Conservation (phyloP, 2,888 invertebrate species). For the Parascotia fuliginaria region DNA sequence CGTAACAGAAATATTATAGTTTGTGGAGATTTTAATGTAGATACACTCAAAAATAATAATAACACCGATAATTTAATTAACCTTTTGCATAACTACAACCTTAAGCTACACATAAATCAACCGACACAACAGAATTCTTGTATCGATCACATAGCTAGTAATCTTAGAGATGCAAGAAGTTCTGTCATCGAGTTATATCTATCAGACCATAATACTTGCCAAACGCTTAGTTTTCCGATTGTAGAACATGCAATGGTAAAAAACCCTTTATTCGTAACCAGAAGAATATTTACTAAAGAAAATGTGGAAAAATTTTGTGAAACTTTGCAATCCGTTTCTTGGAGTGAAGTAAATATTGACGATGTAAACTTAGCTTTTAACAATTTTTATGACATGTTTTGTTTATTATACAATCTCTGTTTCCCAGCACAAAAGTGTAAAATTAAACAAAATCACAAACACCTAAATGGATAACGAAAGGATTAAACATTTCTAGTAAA, state of each 20-base stretch:
- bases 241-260: no score
- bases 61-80: background rate
- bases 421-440: constrained; percentile 3
- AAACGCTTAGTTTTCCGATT: constrained; percentile 1
- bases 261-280: no score
- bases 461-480: constrained; percentile 8
- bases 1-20: background rate
- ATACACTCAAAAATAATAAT: background rate
- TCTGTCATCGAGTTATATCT: background rate
- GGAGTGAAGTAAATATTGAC: background rate
- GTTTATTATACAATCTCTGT: constrained; percentile 1
- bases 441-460: background rate
- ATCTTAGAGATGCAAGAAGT: background rate
- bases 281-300: no score
- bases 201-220: constrained; percentile 9
- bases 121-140: background rate
- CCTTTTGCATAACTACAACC: background rate
- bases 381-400: background rate
- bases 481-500: background rate
- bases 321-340: background rate
- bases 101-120: background rate
- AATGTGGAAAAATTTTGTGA: constrained; percentile 2
- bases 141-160: constrained; percentile 7
- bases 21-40: background rate
- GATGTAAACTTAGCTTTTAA: constrained; percentile 3